phyloP scores from a whole-genome alignment of 2,888 invertebrate species.

The Cheiracanthium punctorium region DNA sequence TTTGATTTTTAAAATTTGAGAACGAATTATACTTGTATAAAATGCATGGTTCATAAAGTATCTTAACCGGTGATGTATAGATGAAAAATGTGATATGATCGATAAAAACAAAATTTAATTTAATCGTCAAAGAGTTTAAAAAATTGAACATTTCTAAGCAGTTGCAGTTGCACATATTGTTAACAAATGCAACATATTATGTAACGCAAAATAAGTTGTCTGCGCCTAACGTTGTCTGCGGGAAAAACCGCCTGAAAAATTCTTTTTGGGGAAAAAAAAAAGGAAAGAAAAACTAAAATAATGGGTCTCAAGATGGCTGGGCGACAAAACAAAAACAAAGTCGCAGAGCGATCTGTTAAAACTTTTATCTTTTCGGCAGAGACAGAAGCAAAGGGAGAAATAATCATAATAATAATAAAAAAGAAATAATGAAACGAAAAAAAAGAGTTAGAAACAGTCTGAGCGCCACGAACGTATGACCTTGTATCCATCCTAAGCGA shows the following conservation, averaged over 20 bases:
- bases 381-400: conserved; percentile 43
- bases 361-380: conserved; percentile 58
- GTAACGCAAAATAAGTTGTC: background rate
- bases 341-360: conserved; percentile 64
- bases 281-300: background rate
- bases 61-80: no score
- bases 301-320: conserved; percentile 28
- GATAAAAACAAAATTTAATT: no score
- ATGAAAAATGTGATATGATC: no score
- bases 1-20: no score
- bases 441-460: conserved; percentile 33
- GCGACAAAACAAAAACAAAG: conserved; percentile 54
- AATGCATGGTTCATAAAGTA: no score
- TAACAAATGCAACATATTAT: background rate
- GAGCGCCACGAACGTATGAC: conserved; percentile 48
- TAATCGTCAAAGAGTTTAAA: no score
- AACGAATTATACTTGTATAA: no score
- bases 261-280: background rate
- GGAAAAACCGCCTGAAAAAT: background rate
- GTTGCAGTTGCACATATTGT: no score
- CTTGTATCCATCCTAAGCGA: conserved; percentile 64
- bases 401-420: background rate
- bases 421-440: conserved; percentile 20
- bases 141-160: no score
- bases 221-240: background rate